These are phyloP conservation scores for Rhynchophorus ferrugineus DNA, from an alignment of 1,140 invertebrate genomes.

Conservation along the genomic window DNA sequence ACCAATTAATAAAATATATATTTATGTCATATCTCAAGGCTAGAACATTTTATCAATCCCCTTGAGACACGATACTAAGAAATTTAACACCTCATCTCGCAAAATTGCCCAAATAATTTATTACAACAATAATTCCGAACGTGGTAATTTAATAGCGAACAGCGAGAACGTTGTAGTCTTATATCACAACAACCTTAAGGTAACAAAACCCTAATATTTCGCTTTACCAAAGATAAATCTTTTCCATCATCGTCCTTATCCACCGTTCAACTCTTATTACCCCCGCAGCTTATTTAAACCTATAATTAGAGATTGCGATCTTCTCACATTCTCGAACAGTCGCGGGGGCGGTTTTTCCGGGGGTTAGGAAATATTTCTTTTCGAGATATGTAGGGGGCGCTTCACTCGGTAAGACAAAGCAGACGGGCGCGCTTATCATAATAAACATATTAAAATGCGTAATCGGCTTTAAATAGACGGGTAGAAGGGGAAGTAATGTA, in stretches of 20 bases:
- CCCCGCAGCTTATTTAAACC: neutral
- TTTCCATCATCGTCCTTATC: neutral
- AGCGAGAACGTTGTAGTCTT: too few species aligned
- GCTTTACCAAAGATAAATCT: neutral
- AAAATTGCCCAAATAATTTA: too few species aligned
- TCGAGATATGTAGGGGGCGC: neutral
- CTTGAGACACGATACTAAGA: too few species aligned
- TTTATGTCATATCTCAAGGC: too few species aligned
- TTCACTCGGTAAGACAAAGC: neutral
- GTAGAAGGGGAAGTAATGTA: too few species aligned
- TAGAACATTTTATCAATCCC: too few species aligned
- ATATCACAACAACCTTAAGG: too few species aligned
- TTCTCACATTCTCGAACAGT: neutral
- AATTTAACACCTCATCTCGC: too few species aligned
- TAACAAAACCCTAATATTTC: too few species aligned
- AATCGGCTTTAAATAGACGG: neutral
- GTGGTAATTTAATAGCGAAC: too few species aligned
- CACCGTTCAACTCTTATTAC: neutral
- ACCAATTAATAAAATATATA: too few species aligned
- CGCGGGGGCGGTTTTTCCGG: neutral
- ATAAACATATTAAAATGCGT: neutral
- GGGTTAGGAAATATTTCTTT: neutral
- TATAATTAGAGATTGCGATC: neutral
- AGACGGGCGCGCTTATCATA: neutral
- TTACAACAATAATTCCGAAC: too few species aligned